Conservation (phyloP, 2,888 invertebrate genomes). For the Abrostola tripartita region DNA sequence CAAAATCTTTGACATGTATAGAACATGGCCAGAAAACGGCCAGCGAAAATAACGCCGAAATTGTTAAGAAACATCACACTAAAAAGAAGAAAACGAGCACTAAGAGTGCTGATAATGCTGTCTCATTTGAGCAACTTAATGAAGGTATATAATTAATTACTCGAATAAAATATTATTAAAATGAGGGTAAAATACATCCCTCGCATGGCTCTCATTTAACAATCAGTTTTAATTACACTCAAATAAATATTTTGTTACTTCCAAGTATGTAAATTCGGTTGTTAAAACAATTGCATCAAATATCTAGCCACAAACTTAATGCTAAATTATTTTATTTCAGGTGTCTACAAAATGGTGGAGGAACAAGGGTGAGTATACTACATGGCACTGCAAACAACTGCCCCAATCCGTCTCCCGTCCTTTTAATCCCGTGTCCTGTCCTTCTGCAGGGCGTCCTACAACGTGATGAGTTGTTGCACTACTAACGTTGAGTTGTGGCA, state of each 20-base stretch:
- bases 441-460: constrained; percentile 71
- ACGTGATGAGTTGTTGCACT: constrained; percentile 75
- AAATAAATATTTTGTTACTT: no score
- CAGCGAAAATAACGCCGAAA: constrained; percentile 14
- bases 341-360: constrained; percentile 74
- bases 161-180: neutral
- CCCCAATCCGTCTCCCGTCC: constrained; percentile 24
- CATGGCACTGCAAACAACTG: constrained; percentile 1
- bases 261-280: no score
- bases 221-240: no score
- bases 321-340: constrained; percentile 61
- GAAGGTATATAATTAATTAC: constrained; percentile 64
- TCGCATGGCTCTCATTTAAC: no score
- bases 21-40: constrained; percentile 45
- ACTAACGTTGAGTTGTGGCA: constrained; percentile 78
- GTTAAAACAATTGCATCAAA: no score
- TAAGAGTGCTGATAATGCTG: constrained; percentile 50
- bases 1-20: constrained; percentile 63
- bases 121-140: constrained; percentile 67
- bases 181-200: no score
- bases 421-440: constrained; percentile 33
- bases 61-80: constrained; percentile 6
- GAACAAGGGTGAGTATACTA: constrained; percentile 72
- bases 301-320: neutral
- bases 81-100: constrained; percentile 11